phyloP scores from a whole-genome alignment of 2,113 vertebrate genomes.

The Gymnarchus niloticus region DNA sequence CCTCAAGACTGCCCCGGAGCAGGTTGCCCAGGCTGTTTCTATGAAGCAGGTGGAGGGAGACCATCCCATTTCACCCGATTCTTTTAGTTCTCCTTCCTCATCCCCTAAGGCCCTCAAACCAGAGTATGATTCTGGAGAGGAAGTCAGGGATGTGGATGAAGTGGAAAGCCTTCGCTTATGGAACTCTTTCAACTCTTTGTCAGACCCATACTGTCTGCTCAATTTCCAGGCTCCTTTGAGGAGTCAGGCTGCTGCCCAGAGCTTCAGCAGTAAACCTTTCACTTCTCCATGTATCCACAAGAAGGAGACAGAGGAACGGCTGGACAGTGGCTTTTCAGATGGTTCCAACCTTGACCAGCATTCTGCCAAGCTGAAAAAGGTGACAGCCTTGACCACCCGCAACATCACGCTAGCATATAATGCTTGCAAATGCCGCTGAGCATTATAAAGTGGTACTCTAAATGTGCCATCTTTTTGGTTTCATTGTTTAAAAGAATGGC shows the following conservation, averaged over 20 bases:
- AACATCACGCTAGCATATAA: background rate
- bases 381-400: background rate
- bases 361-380: constrained; percentile 51
- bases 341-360: background rate
- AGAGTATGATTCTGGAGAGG: constrained; percentile 46
- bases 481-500: background rate
- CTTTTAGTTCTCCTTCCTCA: constrained; percentile 34
- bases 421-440: background rate
- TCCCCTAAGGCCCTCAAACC: constrained; percentile 33
- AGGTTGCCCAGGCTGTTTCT: background rate
- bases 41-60: constrained; percentile 26
- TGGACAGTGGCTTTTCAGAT: constrained; percentile 47
- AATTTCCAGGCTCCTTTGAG: constrained; percentile 79
- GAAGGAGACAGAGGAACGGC: constrained; percentile 51
- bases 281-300: constrained; percentile 34
- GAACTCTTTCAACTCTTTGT: constrained; percentile 73
- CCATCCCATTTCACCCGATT: constrained; percentile 27
- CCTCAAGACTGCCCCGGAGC: constrained; percentile 51
- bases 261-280: background rate
- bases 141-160: constrained; percentile 68
- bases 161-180: constrained; percentile 70
- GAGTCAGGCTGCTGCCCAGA: constrained; percentile 42
- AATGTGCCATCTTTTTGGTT: background rate
- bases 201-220: constrained; percentile 83
- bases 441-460: background rate